These are phyloP conservation scores for Pollenia amentaria DNA, from an alignment of 2,888 invertebrate species.

Conservation along the genomic window DNA sequence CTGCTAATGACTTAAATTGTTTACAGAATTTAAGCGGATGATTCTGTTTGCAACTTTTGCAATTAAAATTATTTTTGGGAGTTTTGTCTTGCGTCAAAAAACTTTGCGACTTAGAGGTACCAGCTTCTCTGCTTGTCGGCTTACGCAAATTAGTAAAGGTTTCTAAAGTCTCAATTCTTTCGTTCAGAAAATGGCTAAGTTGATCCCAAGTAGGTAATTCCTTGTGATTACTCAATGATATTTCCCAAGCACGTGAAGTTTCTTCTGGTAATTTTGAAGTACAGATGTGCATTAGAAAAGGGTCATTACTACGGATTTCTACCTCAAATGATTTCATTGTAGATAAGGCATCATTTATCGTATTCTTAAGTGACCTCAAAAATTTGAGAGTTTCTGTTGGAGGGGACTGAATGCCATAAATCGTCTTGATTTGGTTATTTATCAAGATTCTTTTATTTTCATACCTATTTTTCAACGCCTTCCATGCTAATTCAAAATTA, in stretches of 20 bases:
- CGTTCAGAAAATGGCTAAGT: slow-evolving; percentile 11
- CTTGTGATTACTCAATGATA: slow-evolving; percentile 28
- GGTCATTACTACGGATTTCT: slow-evolving; percentile 8
- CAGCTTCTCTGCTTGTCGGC: neutral
- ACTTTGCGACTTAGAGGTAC: neutral
- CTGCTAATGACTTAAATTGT: slow-evolving; percentile 37
- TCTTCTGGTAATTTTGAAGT: slow-evolving; percentile 38
- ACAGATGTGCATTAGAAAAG: slow-evolving; percentile 31
- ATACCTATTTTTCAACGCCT: neutral
- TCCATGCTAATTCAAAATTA: too few relatives aligned
- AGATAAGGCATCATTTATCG: neutral
- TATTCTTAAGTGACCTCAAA: neutral
- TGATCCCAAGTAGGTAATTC: slow-evolving; percentile 34
- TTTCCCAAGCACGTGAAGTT: slow-evolving; percentile 36
- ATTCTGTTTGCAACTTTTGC: slow-evolving; percentile 20
- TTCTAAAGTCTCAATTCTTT: too few relatives aligned
- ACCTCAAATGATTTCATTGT: slow-evolving; percentile 7
- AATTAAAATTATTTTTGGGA: neutral
- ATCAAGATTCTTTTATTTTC: slow-evolving; percentile 22
- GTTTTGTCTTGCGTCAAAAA: neutral
- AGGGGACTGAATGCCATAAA: slow-evolving; percentile 9
- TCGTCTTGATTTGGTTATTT: slow-evolving; percentile 40
- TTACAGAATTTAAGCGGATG: slow-evolving; percentile 20
- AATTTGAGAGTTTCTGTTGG: neutral
- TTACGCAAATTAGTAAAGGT: slow-evolving; percentile 28